Conservation (phyloP, 2,797 vertebrate genomes). For the Acropternis orthonyx region DNA sequence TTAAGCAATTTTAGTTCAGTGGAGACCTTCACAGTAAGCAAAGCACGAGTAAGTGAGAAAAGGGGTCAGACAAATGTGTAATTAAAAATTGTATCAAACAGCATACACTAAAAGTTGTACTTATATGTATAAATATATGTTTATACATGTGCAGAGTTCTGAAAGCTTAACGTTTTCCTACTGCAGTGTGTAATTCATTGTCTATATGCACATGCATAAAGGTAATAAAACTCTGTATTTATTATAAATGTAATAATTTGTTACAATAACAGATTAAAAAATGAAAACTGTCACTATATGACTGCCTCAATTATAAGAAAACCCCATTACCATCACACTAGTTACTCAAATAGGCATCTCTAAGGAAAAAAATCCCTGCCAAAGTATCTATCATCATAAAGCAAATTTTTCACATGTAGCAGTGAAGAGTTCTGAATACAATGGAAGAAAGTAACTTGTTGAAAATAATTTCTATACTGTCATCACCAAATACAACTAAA, state of each 20-base stretch:
- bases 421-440: neutral
- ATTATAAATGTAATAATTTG: neutral
- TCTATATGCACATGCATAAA: neutral
- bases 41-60: neutral
- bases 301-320: neutral
- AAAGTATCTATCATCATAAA: neutral
- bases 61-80: neutral
- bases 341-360: neutral
- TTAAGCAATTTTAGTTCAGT: neutral
- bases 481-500: neutral
- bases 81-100: neutral
- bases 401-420: neutral
- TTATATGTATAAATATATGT: neutral
- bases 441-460: neutral
- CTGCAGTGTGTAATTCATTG: neutral
- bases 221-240: neutral
- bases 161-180: neutral
- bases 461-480: neutral
- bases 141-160: neutral
- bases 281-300: neutral
- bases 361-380: neutral
- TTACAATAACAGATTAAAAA: neutral
- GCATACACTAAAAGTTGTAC: neutral
- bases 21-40: neutral
- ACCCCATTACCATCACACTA: neutral